Evolutionary conservation across 2,797 vertebrate species (phyloP), one percentile per base, ranked within the genome.

Genomic region (Nothura maculosa): DNA sequence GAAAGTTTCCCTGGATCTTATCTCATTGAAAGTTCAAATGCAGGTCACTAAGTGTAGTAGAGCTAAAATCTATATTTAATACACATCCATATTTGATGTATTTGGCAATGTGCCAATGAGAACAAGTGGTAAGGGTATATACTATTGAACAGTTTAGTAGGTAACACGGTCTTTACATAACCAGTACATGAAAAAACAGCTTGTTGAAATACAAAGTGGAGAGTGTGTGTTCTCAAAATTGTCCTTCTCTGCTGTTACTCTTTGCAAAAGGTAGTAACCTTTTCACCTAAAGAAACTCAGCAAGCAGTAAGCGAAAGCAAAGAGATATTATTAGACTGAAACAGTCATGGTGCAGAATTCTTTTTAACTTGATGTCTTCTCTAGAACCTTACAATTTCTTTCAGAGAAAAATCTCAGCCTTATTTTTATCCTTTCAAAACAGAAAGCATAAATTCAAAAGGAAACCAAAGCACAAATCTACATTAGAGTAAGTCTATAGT

Each of bases 401-500:
- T 50, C 24, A 5, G 7, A 68, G 8, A 38, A 66, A 55, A 32
- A 20, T 12, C 48, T 50, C 12, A 69, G 25, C 19, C 32, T 9
- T 68, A 25, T 27, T 19, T 18, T 48, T 68, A 25, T 36, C n/a
- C 6, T 5, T 34, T 68, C 45, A 28, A 48, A 48, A 25, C 25
- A 34, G 45, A 67, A 67, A 45, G 9, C 47, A 45, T 45, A 52
- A 52, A 52, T 52, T 52, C 48, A 50, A 50, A 27, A 50, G 28
- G 28, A 30, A 54, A 54, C 28, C 52, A 54, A 54, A 30, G 16
- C 32, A 21, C 21, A 47, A 47, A 11, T 47, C 47, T 47, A 47
- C 22, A 47, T 21, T 47, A 22, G 47, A 8, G 0, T 58, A 62
- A 70, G 4, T 11, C 60, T 28, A 8, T 0, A 58, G 18, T 8